These are phyloP conservation scores for Plecotus auritus DNA, from an alignment of 2,113 vertebrate species.

Conservation along the genomic window DNA sequence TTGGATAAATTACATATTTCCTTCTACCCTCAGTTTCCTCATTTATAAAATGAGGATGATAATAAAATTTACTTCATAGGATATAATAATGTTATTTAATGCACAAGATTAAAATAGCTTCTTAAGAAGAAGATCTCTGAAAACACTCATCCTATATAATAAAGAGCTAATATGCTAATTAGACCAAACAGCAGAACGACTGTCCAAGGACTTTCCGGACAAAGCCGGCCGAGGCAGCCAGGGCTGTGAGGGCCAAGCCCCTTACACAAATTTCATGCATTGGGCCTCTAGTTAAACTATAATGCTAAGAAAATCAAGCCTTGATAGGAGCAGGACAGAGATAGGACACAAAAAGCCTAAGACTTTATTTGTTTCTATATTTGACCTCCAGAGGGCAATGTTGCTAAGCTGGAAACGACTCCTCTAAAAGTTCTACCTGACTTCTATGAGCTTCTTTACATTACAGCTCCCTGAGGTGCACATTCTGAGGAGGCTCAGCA, in stretches of 20 bases:
- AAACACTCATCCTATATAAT: background rate
- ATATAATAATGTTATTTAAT: background rate
- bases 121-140: background rate
- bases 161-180: no score
- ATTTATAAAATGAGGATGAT: background rate
- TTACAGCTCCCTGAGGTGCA: background rate
- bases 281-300: no score
- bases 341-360: background rate
- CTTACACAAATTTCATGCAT: no score
- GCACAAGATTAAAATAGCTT: background rate
- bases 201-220: no score
- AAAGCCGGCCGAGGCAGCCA: no score
- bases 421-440: background rate
- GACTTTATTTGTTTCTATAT: background rate
- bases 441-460: background rate
- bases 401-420: background rate
- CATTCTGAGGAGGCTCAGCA: background rate
- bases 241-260: no score
- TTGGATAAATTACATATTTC: background rate
- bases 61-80: background rate
- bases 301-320: background rate
- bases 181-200: no score
- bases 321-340: background rate
- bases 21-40: background rate
- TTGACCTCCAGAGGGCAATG: conserved; percentile 17